These are phyloP conservation scores for Xanthia togata DNA, from an alignment of 2,888 invertebrate genomes.

Conservation along the genomic window DNA sequence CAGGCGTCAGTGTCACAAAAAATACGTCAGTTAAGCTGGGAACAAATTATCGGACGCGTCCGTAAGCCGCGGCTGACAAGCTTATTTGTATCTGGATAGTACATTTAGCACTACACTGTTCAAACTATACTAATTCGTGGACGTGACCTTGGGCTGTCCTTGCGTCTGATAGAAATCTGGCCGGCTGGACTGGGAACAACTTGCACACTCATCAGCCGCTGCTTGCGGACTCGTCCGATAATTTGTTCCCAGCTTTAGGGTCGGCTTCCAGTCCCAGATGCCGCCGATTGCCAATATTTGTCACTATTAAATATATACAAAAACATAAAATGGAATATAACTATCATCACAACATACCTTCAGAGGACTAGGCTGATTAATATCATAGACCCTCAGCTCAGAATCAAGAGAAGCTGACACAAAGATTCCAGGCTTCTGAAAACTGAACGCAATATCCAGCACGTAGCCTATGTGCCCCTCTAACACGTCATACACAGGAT, in stretches of 20 bases:
- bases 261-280: neutral
- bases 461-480: slow-evolving; percentile 80
- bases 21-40: too few relatives aligned
- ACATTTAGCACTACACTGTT: too few relatives aligned
- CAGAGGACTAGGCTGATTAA: slow-evolving; percentile 78
- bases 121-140: too few relatives aligned
- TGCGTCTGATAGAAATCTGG: too few relatives aligned
- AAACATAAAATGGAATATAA: neutral
- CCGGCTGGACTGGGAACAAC: too few relatives aligned
- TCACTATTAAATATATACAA: neutral
- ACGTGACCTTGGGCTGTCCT: too few relatives aligned
- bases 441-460: slow-evolving; percentile 79
- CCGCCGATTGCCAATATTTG: neutral
- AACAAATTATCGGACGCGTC: too few relatives aligned
- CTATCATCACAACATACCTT: slow-evolving; percentile 72
- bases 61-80: too few relatives aligned
- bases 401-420: slow-evolving; percentile 83
- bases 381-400: slow-evolving; percentile 81
- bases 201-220: too few relatives aligned
- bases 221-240: too few relatives aligned
- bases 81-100: too few relatives aligned
- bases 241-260: too few relatives aligned
- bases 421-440: slow-evolving; percentile 78
- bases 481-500: slow-evolving; percentile 79
- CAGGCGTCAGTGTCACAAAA: neutral